Conservation (phyloP, 2,888 invertebrate genomes). For the Pristionchus mayeri region DNA sequence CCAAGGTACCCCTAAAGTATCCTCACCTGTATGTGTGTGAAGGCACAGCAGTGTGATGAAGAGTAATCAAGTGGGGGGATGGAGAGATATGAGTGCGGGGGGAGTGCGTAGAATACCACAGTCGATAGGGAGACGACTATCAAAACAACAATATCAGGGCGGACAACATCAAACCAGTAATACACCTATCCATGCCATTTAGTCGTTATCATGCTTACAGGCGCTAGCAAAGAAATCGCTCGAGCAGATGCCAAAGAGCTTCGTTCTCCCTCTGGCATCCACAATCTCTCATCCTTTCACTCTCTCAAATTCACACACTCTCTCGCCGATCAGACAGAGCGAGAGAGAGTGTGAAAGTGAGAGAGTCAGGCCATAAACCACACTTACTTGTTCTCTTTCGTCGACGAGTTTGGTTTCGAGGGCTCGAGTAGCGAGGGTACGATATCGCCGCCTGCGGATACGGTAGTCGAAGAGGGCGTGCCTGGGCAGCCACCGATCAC, state of each 20-base stretch:
- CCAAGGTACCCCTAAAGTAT: too few species aligned
- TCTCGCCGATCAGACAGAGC: too few species aligned
- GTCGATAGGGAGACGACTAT: background rate
- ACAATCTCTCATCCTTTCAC: background rate
- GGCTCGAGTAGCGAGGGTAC: background rate
- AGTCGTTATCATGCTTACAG: background rate
- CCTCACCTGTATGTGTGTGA: constrained; percentile 57
- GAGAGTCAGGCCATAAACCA: too few species aligned
- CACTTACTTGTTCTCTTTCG: constrained; percentile 61
- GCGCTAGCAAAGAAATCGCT: background rate
- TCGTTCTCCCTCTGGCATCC: background rate
- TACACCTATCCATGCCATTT: background rate
- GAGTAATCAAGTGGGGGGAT: too few species aligned
- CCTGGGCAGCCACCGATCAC: constrained; percentile 31
- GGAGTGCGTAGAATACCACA: too few species aligned
- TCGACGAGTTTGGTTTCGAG: constrained; percentile 52
- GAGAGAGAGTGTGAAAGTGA: too few species aligned
- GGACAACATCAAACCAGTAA: background rate
- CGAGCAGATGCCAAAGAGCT: background rate
- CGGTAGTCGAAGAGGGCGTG: background rate
- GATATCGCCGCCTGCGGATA: constrained; percentile 18
- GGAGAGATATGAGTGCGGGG: too few species aligned
- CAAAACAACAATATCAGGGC: too few species aligned
- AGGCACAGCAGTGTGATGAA: background rate
- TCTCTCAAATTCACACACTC: too few species aligned